Base-by-base conservation (phyloP, 2,888 invertebrate species). In the Drosophila phalerata region DNA sequence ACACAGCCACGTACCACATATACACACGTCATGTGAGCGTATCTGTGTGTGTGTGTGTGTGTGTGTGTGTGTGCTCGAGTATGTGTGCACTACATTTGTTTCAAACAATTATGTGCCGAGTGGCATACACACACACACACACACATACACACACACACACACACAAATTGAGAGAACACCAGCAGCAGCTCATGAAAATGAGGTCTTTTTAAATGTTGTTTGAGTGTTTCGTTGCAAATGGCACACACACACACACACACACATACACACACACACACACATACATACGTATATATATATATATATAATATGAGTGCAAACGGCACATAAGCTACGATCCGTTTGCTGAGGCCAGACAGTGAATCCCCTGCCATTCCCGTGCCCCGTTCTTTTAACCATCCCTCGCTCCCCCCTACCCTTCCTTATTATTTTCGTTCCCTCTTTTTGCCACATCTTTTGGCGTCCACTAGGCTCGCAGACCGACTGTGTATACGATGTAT, bases 161-260 rank as follows among this genome's bases (percentile, higher is more conserved):
- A 47, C 47, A 53, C 32, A 52, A 38, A 37, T 43, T 57, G 37
- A 15, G 38, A 42, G 28, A 47, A 13, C 48, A 66, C 30, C 69
- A 69, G 45, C 80, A 73, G 62, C 69, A 58, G 73, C 79, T 85
- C 80, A 77, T 85, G 82, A 83, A 83, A 83, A 83, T 83, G 85
- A 83, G 83, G 83, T 79, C 85, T 80, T 83, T 83, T 83, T 83
- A 85, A 85, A 82, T 83, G 83, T 85, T 85, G 82, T 83, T 83
- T 82, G 85, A 83, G 85, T 83, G 83, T 71, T 85, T 76, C 69
- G 73, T 84, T 80, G 85, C 77, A 84, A 82, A 82, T 82, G 77
- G 83, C 48, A 48, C 56, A 56, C 62, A 62, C 62, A 47, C 45
- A 62, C 11, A 43, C 63, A 72, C 64, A 69, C 63, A 65, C 40